Base-by-base conservation (phyloP, 2,113 vertebrate genomes). In the Brachirus orientalis region DNA sequence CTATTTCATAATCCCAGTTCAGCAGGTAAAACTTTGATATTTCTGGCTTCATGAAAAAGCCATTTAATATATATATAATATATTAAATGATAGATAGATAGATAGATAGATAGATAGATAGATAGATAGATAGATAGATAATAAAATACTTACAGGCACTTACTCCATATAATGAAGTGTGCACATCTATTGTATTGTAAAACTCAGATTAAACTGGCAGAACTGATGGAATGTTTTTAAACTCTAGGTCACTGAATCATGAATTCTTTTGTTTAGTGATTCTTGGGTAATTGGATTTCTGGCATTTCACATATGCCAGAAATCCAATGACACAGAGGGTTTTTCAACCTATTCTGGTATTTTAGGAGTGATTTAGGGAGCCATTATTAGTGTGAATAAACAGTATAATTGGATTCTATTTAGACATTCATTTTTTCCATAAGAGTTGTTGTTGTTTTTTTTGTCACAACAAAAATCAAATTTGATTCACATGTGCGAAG, bases 191-290 rank as follows among this genome's bases (percentile, higher is more conserved):
- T 3, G 12, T 20, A 6, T 10, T 16, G 9, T 36, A 35, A 54
- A 45, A 4, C 10, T 16, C 4, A 28, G 13, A 7, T 22, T 8
- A 22, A 14, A 7, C 16, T 7, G 18, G 10, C 47, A 9, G 28
- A 37, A 11, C 10, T 41, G 36, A 20, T 20, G 38, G 12, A 37
- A 20, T 58, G 6, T 22, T 28, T 1, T 20, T 35, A 8, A 58
- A 58, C 41, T 60, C 41, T 17, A 6, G 56, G 20, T 58, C 40
- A 28, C 4, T n/a, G 41, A 44, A 43, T 60, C 18, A 46, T 35
- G 11, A 16, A 12, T 14, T 38, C 36, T 46, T 59, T 46, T 12
- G 2, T 48, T 9, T n/a, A 11, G 37, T 50, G 43, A n/a, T 10
- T 38, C 20, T 13, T 54, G 18, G 54, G 6, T 35, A 10, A 38